These are phyloP conservation scores for Chloroceryle inda DNA, from an alignment of 2,797 vertebrate genomes.

Conservation along the genomic window DNA sequence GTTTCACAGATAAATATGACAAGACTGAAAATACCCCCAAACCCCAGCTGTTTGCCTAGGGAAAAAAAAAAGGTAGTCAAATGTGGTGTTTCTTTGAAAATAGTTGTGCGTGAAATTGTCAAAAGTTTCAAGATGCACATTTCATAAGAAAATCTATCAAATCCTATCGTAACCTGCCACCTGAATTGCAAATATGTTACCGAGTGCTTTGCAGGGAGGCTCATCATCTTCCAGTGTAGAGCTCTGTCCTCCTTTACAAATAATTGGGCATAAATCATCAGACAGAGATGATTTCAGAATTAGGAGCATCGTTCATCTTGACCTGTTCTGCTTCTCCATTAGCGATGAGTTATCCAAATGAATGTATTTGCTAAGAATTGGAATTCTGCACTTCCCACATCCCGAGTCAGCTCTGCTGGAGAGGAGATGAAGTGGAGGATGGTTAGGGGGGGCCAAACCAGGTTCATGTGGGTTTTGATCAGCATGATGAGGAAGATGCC, in stretches of 20 bases:
- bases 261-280: not conserved
- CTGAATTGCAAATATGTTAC: not conserved
- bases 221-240: not conserved
- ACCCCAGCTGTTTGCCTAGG: slow-evolving; percentile 42
- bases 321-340: not conserved
- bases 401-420: not conserved
- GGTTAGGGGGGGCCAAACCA: not conserved
- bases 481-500: not conserved
- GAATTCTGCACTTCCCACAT: not conserved
- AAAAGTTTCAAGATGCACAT: not conserved
- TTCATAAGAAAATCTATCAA: not conserved
- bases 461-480: not conserved
- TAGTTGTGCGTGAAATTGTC: not conserved
- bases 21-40: slow-evolving; percentile 36
- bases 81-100: not conserved
- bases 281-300: not conserved
- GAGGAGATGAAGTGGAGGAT: not conserved
- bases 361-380: not conserved
- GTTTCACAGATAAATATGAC: slow-evolving; percentile 52
- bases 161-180: not conserved
- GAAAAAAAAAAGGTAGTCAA: not conserved
- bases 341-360: not conserved
- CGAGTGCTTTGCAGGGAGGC: not conserved
- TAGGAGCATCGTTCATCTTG: not conserved
- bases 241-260: not conserved